Evolutionary conservation across 2,113 vertebrate species (phyloP), one percentile per base, ranked within the genome.

Genomic region (Otolemur garnettii): DNA sequence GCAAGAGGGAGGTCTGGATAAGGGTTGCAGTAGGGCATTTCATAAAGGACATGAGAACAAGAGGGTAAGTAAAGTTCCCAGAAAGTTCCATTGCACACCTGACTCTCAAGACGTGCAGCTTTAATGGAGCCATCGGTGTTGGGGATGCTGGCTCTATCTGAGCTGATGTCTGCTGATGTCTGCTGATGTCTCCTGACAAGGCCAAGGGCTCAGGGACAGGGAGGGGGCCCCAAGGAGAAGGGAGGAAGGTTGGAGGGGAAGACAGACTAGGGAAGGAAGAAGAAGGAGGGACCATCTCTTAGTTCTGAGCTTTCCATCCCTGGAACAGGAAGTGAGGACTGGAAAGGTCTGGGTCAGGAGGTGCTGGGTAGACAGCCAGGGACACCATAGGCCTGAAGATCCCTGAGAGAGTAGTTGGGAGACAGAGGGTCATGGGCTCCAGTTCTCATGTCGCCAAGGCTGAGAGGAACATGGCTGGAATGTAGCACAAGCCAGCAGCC

Each of bases 371-470:
- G 83, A 93, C 0, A 6, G 26, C 68, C 21, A 55, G 89, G 85
- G 97, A 97, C 79, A 68, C 1, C 0, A 75, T 19, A 35, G 84
- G 79, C 80, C 91, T 69, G 33, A 93, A 59, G 17, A 42, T 96
- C 93, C 97, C 96, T 94, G 69, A 42, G 97, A 97, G 97, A 98
- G 90, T 91, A 91, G 64, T 24, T 0, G 53, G 93, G 94, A 97
- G 97, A 97, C 96, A 96, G 95, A 96, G 55, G 94, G 81, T 78
- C 86, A 28, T 55, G 35, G 64, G n/a, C 94, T 95, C 94, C 28
- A 5, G 93, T 97, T 97, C 97, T 96, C 97, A 97, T 72, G 94
- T 98, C 82, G 4, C 93, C 62, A 45, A 89, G 91, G 91, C 87
- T 78, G 86, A 90, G 89, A 83, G 71, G 93, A 97, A 60, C 87